Conservation (phyloP, 2,888 invertebrate species). For the Orthosia gracilis region DNA sequence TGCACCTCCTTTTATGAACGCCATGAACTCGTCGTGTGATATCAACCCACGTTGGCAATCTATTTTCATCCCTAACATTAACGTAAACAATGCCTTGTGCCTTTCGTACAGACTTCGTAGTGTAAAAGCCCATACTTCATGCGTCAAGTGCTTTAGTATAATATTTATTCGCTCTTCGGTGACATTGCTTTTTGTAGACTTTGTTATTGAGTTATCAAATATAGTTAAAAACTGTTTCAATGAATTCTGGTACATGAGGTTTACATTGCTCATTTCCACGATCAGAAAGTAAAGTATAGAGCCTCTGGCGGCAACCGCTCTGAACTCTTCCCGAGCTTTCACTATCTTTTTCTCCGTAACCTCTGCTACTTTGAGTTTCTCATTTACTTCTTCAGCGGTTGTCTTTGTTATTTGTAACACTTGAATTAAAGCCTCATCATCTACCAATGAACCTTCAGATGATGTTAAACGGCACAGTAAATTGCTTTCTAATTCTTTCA, state of each 20-base stretch:
- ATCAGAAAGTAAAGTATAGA: slow-evolving; percentile 98
- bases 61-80: slow-evolving; percentile 98
- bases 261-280: slow-evolving; percentile 99
- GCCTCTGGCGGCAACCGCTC: slow-evolving; percentile 98
- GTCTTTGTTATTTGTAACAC: slow-evolving; percentile 96
- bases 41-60: slow-evolving; percentile 96
- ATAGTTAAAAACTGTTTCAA: slow-evolving; percentile 98
- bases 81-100: slow-evolving; percentile 97
- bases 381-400: slow-evolving; percentile 98
- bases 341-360: slow-evolving; percentile 98
- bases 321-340: slow-evolving; percentile 98
- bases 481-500: slow-evolving; percentile 99
- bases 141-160: slow-evolving; percentile 97
- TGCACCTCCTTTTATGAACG: slow-evolving; percentile 99
- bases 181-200: slow-evolving; percentile 96
- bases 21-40: slow-evolving; percentile 97
- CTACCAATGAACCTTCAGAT: slow-evolving; percentile 98
- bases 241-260: slow-evolving; percentile 99
- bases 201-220: slow-evolving; percentile 98
- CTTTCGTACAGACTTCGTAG: slow-evolving; percentile 97
- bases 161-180: slow-evolving; percentile 97
- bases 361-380: slow-evolving; percentile 97
- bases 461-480: slow-evolving; percentile 97
- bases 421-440: slow-evolving; percentile 98
- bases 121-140: slow-evolving; percentile 98